phyloP scores from a whole-genome alignment of 2,113 vertebrate genomes.

The Athene noctua region DNA sequence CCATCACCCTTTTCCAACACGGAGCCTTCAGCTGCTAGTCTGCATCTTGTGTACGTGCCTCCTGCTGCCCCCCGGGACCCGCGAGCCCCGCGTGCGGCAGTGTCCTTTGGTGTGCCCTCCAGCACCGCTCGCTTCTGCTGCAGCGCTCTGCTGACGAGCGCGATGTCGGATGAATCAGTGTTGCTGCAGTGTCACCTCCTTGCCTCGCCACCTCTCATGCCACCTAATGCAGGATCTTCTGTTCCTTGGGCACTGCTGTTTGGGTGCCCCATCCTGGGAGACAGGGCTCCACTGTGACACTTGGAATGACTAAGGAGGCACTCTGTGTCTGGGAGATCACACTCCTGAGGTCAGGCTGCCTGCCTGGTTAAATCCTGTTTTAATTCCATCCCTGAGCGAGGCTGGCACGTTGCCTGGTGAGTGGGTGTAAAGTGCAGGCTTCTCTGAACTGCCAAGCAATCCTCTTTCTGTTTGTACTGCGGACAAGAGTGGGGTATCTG shows the following conservation, averaged over 20 bases:
- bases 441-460: conserved; percentile 8
- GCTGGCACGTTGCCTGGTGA: conserved; percentile 43
- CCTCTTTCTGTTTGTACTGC: not conserved
- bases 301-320: conserved; percentile 9
- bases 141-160: not conserved
- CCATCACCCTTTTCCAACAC: not conserved
- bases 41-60: not conserved
- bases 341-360: conserved; percentile 39
- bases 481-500: not conserved
- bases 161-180: not conserved
- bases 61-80: not conserved
- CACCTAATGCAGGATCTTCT: conserved; percentile 1
- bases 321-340: conserved; percentile 4
- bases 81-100: not conserved
- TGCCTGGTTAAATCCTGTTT: conserved; percentile 22
- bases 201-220: not conserved
- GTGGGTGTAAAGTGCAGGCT: conserved; percentile 35
- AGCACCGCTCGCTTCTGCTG: not conserved
- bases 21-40: not conserved
- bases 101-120: conserved; percentile 24
- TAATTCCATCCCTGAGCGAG: not conserved
- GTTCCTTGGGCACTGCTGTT: not conserved
- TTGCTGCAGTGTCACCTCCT: conserved; percentile 2
- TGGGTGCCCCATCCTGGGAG: not conserved
- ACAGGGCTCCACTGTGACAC: not conserved